Evolutionary conservation across 2,797 vertebrate species (phyloP).

Genomic region (Neopelma chrysocephalum): DNA sequence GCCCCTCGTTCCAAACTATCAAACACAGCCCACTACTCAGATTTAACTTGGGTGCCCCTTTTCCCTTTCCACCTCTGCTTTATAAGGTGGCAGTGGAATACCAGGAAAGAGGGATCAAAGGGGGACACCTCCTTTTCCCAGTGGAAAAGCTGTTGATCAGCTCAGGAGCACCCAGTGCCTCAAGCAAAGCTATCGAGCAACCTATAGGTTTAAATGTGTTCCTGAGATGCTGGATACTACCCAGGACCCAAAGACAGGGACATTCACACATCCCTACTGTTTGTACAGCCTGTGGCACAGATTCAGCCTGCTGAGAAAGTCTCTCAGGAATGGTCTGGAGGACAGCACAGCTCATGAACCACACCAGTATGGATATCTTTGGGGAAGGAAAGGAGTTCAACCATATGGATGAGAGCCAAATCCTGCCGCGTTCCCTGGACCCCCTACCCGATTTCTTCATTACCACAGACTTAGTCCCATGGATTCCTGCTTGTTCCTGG

Average conservation of each 20-base stretch:
- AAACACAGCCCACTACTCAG: neutral
- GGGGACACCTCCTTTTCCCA: neutral
- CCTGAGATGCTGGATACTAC: neutral
- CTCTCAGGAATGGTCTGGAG: neutral
- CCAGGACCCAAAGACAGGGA: neutral
- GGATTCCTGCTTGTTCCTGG: neutral
- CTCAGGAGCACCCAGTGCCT: neutral
- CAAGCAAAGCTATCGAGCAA: neutral
- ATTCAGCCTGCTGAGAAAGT: neutral
- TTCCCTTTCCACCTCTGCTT: neutral
- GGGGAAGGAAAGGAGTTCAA: neutral
- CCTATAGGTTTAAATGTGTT: fast-evolving
- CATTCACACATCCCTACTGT: neutral
- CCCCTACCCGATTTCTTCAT: neutral
- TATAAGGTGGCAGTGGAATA: neutral
- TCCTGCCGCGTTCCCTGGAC: neutral
- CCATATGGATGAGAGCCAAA: neutral
- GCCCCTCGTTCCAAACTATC: neutral
- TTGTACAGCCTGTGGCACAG: neutral
- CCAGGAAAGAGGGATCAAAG: fast-evolving
- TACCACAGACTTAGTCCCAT: neutral
- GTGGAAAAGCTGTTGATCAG: neutral
- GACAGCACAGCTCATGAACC: neutral
- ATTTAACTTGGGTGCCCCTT: neutral
- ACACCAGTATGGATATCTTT: neutral